phyloP scores from a whole-genome alignment of 2,113 vertebrate genomes.

The Chloroceryle aenea region DNA sequence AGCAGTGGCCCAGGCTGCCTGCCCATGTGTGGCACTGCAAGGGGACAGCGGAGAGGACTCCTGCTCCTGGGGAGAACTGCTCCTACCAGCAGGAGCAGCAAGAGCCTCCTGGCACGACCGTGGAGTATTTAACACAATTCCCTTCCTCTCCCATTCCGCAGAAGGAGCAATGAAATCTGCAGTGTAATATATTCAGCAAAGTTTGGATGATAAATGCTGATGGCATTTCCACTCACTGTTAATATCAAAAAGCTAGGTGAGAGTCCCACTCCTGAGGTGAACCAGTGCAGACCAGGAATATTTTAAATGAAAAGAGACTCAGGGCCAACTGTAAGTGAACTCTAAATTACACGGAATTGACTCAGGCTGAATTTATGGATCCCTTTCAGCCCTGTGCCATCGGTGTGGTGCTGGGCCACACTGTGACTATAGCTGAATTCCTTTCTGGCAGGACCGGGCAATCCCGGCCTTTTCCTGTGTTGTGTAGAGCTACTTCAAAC shows the following conservation, averaged over 20 bases:
- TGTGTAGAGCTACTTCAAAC: not conserved
- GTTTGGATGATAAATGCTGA: constrained; percentile 47
- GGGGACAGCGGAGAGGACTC: not conserved
- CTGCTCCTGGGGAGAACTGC: not conserved
- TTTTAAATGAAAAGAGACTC: constrained; percentile 19
- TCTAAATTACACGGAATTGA: not conserved
- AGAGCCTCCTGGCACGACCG: not conserved
- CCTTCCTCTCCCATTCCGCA: not conserved
- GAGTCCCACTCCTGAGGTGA: constrained; percentile 13
- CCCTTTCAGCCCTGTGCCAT: not conserved
- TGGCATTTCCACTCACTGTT: constrained; percentile 25
- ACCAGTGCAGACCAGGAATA: constrained; percentile 3
- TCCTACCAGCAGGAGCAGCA: not conserved
- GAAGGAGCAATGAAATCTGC: not conserved
- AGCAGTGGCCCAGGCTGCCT: not conserved
- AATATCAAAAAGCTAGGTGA: constrained; percentile 30
- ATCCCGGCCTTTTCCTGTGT: not conserved
- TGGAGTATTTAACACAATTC: not conserved
- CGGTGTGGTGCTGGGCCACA: not conserved
- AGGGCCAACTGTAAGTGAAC: not conserved
- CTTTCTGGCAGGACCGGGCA: not conserved
- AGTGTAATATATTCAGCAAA: constrained; percentile 11
- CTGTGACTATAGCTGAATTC: not conserved
- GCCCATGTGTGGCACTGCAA: not conserved
- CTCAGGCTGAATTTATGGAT: not conserved